Evolutionary conservation across 2,888 invertebrate genomes (phyloP).

Genomic region (Herminia tarsipennalis): DNA sequence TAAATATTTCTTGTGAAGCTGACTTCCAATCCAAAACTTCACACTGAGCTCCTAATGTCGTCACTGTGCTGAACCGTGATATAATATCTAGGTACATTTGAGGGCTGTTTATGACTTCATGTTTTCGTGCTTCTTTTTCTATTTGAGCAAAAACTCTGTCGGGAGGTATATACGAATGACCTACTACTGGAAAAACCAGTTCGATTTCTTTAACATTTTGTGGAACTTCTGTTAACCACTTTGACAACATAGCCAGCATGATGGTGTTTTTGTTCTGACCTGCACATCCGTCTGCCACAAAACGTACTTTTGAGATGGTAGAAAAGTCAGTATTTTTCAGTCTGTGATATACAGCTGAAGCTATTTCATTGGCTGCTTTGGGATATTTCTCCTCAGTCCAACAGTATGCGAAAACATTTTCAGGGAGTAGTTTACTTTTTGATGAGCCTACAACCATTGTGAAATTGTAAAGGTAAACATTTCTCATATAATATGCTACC

Average conservation of each 20-base stretch:
- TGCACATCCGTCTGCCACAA: slow-evolving; percentile 2
- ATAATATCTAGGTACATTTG: slow-evolving; percentile 33
- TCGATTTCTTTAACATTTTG: slow-evolving; percentile 9
- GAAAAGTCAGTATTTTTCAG: too few relatives aligned
- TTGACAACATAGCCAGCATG: slow-evolving; percentile 3
- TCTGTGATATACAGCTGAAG: slow-evolving; percentile 8
- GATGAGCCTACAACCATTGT: neutral
- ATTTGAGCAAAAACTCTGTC: too few relatives aligned
- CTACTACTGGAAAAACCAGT: slow-evolving; percentile 9
- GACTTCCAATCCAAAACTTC: slow-evolving; percentile 36
- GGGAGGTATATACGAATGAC: slow-evolving; percentile 5
- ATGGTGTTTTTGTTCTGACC: slow-evolving; percentile 5
- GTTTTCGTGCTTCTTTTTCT: slow-evolving; percentile 33
- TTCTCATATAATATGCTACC: neutral
- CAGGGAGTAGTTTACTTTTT: too few relatives aligned
- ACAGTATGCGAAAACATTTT: slow-evolving; percentile 15
- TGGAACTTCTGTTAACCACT: slow-evolving; percentile 8
- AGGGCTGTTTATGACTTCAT: slow-evolving; percentile 23
- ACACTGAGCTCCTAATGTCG: slow-evolving; percentile 5
- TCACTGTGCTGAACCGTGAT: neutral
- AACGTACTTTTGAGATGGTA: too few relatives aligned
- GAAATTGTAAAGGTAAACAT: too few relatives aligned
- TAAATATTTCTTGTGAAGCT: slow-evolving; percentile 30
- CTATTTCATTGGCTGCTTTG: too few relatives aligned
- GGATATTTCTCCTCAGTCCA: too few relatives aligned